Percentiles rank a stretch among this genome's conserved stretches.
phyloP scores from a whole-genome alignment of 2,888 invertebrate genomes.

The Lathronympha strigana region DNA sequence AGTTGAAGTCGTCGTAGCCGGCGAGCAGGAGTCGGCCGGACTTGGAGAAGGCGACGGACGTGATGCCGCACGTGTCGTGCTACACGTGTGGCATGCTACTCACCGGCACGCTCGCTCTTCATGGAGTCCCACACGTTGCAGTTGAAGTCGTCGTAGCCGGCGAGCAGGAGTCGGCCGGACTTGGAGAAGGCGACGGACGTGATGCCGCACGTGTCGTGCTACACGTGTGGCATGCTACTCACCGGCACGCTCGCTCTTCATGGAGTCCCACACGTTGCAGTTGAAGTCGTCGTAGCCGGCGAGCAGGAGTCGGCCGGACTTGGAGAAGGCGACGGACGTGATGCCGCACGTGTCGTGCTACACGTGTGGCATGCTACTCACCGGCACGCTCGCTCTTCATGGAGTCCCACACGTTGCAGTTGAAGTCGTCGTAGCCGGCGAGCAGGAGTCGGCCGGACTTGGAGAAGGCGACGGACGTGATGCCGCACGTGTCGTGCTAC shows the following conservation, averaged over 20 bases:
- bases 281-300: conserved; percentile 99
- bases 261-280: conserved; percentile 99
- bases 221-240: conserved; percentile 57
- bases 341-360: too few species aligned
- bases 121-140: conserved; percentile 99
- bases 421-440: conserved; percentile 99
- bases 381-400: conserved; percentile 97
- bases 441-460: conserved; percentile 97
- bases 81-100: too few species aligned
- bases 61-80: too few species aligned
- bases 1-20: conserved; percentile 99
- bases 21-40: conserved; percentile 95
- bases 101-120: conserved; percentile 94
- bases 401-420: conserved; percentile 99
- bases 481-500: too few species aligned
- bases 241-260: conserved; percentile 92
- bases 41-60: too few species aligned
- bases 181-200: too few species aligned
- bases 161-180: conserved; percentile 97
- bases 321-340: too few species aligned
- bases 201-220: conserved; percentile 99
- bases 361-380: too few species aligned
- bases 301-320: conserved; percentile 96
- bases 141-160: conserved; percentile 99
- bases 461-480: too few species aligned